Base-by-base conservation (phyloP, 2,797 vertebrate genomes). In the Iguana delicatissima region DNA sequence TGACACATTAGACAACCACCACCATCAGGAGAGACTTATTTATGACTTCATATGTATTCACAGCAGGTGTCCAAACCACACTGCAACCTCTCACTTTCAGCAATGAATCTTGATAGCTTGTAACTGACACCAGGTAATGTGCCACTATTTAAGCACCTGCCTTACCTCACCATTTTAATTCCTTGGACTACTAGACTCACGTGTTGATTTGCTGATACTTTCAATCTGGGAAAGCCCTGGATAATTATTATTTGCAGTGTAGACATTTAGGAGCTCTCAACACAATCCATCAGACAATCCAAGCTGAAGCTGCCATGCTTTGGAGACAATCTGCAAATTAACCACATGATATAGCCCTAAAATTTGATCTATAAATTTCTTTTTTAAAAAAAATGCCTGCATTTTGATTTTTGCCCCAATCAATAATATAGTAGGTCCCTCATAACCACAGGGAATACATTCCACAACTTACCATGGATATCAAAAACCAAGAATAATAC, bases 351-450 rank as follows among this genome's bases (percentile, higher is more conserved):
- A 50, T 5, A 79, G 26, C 2, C 42, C 24, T 8, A 62, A 62
- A 89, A 94, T 93, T 92, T 95, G 57, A 89, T 92, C 90, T 62
- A 84, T 79, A 92, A 93, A 89, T 89, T 73, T 10, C 83, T 89
- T 55, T 46, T 72, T 72, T 73, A n/a, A 80, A 0, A 22, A 89
- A 0, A 22, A 89, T 88, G 59, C 4, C 13, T 55, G 38, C 74
- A 57, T 62, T 62, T 82, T 86, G 91, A n/a, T 64, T 92, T 90
- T 91, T 79, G 38, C 7, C 84, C 82, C 0, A 0, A 46, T 29
- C 91, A 46, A 4, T 46, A 46, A 46, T 46, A 46, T 4, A 46
- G 42, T 46, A 46, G 42, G 42, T 4, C 42, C 42, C 42, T 46
- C 42, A 46, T 46, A 46, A 46, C 4, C 42, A 46, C 42, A 46